Evolutionary conservation across 2,888 invertebrate species (phyloP).

Genomic region (Thalpophila matura): DNA sequence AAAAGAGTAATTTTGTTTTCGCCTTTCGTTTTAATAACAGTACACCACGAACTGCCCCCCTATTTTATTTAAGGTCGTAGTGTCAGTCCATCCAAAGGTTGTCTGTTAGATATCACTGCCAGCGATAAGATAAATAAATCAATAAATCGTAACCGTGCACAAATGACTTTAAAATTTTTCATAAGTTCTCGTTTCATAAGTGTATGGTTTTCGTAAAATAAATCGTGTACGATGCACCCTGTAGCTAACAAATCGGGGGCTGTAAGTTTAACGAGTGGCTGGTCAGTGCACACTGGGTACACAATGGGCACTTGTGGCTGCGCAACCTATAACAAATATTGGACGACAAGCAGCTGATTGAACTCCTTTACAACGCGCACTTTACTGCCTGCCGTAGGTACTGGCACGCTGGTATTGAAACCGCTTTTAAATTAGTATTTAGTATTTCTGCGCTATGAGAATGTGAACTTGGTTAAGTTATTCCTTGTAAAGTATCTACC

Average conservation of each 20-base stretch:
- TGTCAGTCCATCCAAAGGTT: too few relatives aligned
- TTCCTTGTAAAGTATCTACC: slow-evolving; percentile 10
- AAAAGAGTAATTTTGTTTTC: too few relatives aligned
- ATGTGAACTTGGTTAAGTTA: too few relatives aligned
- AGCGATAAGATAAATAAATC: too few relatives aligned
- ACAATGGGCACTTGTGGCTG: slow-evolving; percentile 78
- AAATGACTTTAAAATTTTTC: too few relatives aligned
- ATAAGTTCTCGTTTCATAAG: too few relatives aligned
- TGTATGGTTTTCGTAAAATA: too few relatives aligned
- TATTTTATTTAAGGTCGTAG: too few relatives aligned
- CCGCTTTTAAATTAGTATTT: slow-evolving; percentile 53
- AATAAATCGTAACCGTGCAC: too few relatives aligned
- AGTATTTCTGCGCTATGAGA: slow-evolving; percentile 15
- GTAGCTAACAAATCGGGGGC: slow-evolving; percentile 45
- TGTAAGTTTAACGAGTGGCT: slow-evolving; percentile 59
- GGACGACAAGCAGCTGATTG: slow-evolving; percentile 61
- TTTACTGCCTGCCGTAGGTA: slow-evolving; percentile 58
- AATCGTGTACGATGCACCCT: slow-evolving; percentile 20
- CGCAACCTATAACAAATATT: slow-evolving; percentile 75
- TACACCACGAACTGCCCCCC: too few relatives aligned
- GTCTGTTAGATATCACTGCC: too few relatives aligned
- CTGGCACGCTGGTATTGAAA: slow-evolving; percentile 48
- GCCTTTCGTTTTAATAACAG: too few relatives aligned
- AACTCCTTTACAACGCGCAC: slow-evolving; percentile 55
- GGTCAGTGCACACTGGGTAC: slow-evolving; percentile 30